Percentiles rank a stretch among this genome's conserved stretches.
Evolutionary conservation across 1,140 invertebrate genomes (phyloP).

Genomic region (Formica exsecta): DNA sequence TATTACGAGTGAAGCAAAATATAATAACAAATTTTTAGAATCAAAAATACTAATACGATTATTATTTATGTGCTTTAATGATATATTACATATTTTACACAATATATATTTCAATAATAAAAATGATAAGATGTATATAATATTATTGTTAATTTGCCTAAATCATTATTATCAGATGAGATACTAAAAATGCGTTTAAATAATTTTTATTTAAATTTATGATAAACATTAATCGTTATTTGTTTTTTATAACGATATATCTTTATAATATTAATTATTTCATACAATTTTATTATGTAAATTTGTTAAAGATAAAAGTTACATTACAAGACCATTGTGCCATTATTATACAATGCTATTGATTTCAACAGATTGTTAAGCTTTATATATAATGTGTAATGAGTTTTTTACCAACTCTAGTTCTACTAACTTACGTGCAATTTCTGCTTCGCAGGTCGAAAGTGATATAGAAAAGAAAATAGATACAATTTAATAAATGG

Average conservation of each 20-base stretch:
- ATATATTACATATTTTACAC: constrained; percentile 1
- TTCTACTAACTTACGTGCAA: constrained; percentile 4
- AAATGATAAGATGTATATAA: neutral
- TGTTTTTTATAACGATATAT: too few relatives aligned
- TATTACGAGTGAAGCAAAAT: neutral
- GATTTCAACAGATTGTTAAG: neutral
- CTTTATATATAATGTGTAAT: neutral
- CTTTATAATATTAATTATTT: too few relatives aligned
- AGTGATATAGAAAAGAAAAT: constrained; percentile 39
- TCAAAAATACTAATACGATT: neutral
- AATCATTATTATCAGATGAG: neutral
- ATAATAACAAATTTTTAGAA: neutral
- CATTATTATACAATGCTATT: constrained; percentile 27
- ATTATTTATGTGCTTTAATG: neutral
- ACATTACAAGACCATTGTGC: neutral
- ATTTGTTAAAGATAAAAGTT: too few relatives aligned
- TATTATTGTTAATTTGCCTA: neutral
- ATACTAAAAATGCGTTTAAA: neutral
- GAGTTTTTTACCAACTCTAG: too few relatives aligned
- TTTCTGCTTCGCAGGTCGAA: neutral
- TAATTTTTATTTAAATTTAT: too few relatives aligned
- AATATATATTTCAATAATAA: neutral
- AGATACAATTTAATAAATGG: constrained; percentile 65
- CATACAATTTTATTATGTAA: too few relatives aligned
- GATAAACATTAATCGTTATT: too few relatives aligned